Base-by-base conservation (phyloP, 2,113 vertebrate species). In the Sapajus apella region DNA sequence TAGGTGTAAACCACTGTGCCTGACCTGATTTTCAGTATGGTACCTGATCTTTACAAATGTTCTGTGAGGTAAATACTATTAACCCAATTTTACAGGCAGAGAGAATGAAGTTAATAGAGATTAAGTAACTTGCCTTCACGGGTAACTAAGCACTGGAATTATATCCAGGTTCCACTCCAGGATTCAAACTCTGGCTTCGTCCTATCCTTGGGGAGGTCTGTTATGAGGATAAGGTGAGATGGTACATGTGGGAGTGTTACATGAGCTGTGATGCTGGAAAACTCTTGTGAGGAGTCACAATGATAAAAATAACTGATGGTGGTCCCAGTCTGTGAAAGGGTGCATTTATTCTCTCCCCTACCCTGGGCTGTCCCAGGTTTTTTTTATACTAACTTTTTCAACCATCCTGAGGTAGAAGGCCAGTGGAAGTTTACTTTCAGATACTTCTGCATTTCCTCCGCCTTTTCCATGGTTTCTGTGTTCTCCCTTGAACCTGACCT, bases 401-500 rank as follows among this genome's bases (percentile, higher is more conserved):
- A 58, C 5, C 76, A 68, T 58, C 40, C 50, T 30, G 77, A 87
- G 58, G 77, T 52, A n/a, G 70, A 68, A 23, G 12, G 21, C 4
- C 4, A 6, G 14, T 64, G 6, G 2, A 12, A 40, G 37, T 88
- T 72, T 40, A 35, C 14, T 47, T 85, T 80, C 73, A 79, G 52
- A 86, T 4, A 84, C 12, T 66, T 43, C 14, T 43, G 13, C 45
- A 18, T 80, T 56, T 87, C 77, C 1, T 80, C 55, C 14, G 58
- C 9, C 45, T 91, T 80, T 27, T 70, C 82, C 43, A 1, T 32
- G 13, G 27, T 56, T 20, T 37, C 32, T 70, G 4, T 40, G 27
- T 79, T 55, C 72, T 84, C 61, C 12, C 13, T 80, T 88, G 87
- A 79, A 30, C 70, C 37, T 55, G 52, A 94, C 32, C 72, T 56